phyloP scores from a whole-genome alignment of 1,140 invertebrate species.

The Delia radicum region DNA sequence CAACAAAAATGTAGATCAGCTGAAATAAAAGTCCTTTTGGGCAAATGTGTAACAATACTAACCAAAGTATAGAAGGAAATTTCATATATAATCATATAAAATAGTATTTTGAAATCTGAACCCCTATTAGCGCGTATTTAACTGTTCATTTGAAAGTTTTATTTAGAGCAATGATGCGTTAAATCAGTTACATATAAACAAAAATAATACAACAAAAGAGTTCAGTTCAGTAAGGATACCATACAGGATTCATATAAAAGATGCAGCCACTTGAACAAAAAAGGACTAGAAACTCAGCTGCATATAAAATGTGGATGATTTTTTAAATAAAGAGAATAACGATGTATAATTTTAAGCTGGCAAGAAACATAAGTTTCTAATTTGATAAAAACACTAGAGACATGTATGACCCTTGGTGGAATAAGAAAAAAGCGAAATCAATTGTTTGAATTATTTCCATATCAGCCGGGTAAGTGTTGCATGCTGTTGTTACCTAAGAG shows the following conservation, averaged over 20 bases:
- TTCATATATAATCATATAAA: too few relatives aligned
- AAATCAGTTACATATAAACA: slow-evolving; percentile 37
- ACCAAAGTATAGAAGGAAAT: too few relatives aligned
- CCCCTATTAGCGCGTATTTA: slow-evolving; percentile 56
- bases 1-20: not conserved
- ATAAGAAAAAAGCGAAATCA: not conserved
- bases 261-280: slow-evolving; percentile 28
- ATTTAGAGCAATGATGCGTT: slow-evolving; percentile 51
- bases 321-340: too few relatives aligned
- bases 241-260: slow-evolving; percentile 31
- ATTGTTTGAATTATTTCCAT: not conserved
- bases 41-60: slow-evolving; percentile 2
- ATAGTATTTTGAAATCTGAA: slow-evolving; percentile 44
- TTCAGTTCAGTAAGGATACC: not conserved
- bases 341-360: slow-evolving; percentile 48
- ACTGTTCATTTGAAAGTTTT: slow-evolving; percentile 56
- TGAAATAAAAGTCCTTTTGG: not conserved
- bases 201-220: slow-evolving; percentile 8
- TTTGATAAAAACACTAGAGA: slow-evolving; percentile 40
- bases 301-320: not conserved
- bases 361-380: slow-evolving; percentile 54
- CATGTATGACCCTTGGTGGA: not conserved
- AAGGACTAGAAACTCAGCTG: slow-evolving; percentile 27
- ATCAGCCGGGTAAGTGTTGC: too few relatives aligned
- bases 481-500: not conserved